Conservation (phyloP, 2,888 invertebrate species). For the Gymnosoma rotundatum region DNA sequence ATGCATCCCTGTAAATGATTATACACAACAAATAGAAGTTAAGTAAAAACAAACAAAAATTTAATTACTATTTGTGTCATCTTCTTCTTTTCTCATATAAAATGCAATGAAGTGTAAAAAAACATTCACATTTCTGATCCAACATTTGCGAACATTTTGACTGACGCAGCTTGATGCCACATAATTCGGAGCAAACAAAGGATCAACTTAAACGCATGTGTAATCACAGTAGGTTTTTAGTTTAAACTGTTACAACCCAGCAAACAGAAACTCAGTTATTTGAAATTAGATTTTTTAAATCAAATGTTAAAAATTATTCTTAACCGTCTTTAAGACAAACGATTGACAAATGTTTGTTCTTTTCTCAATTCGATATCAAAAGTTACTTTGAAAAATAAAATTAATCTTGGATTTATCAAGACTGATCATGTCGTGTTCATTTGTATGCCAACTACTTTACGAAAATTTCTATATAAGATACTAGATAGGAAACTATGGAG, state of each 20-base stretch:
- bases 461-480: no score
- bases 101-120: slow-evolving; percentile 68
- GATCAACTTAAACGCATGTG: slow-evolving; percentile 51
- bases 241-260: background rate
- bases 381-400: no score
- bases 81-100: slow-evolving; percentile 30
- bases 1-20: background rate
- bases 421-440: no score
- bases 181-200: no score
- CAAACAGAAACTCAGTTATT: background rate
- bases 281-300: no score
- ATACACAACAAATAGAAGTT: slow-evolving; percentile 8
- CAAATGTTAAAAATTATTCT: no score
- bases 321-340: no score
- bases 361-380: no score
- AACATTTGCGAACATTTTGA: slow-evolving; percentile 54
- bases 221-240: slow-evolving; percentile 51
- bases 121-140: slow-evolving; percentile 67
- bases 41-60: slow-evolving; percentile 52
- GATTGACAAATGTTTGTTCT: no score
- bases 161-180: slow-evolving; percentile 27
- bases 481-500: no score
- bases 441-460: no score
- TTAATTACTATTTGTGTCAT: slow-evolving; percentile 65
- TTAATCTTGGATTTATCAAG: no score